Evolutionary conservation across 2,113 vertebrate genomes (phyloP).

Genomic region (Apistogramma diplotaenia): DNA sequence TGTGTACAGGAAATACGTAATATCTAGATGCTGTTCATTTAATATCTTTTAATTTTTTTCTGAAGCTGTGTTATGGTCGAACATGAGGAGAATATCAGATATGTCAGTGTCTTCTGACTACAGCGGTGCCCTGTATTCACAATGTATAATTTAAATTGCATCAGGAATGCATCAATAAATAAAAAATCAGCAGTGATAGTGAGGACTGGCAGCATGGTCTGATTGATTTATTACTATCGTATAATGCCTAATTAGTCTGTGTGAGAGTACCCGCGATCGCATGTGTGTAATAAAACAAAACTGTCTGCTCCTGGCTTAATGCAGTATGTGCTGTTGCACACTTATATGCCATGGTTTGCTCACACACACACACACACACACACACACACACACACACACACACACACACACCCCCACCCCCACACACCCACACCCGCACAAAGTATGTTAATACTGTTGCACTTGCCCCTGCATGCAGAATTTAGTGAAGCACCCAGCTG

Average conservation of each 20-base stretch:
- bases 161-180: background rate
- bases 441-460: too few relatives aligned
- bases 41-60: background rate
- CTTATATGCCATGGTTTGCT: background rate
- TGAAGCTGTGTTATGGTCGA: background rate
- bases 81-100: background rate
- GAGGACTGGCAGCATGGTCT: background rate
- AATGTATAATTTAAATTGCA: background rate
- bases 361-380: background rate
- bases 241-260: background rate
- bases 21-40: too few relatives aligned
- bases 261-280: background rate
- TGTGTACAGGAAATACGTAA: too few relatives aligned
- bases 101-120: background rate
- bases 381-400: conserved; percentile 5
- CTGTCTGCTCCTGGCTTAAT: background rate
- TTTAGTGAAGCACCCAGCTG: background rate
- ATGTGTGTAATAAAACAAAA: conserved; percentile 6
- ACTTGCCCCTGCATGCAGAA: background rate
- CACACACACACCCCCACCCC: background rate
- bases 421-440: conserved; percentile 3
- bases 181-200: background rate
- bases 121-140: background rate
- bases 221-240: background rate
- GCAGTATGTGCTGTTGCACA: background rate